These are phyloP conservation scores for Machaerirhynchus nigripectus DNA, from an alignment of 2,113 vertebrate species.

Conservation along the genomic window DNA sequence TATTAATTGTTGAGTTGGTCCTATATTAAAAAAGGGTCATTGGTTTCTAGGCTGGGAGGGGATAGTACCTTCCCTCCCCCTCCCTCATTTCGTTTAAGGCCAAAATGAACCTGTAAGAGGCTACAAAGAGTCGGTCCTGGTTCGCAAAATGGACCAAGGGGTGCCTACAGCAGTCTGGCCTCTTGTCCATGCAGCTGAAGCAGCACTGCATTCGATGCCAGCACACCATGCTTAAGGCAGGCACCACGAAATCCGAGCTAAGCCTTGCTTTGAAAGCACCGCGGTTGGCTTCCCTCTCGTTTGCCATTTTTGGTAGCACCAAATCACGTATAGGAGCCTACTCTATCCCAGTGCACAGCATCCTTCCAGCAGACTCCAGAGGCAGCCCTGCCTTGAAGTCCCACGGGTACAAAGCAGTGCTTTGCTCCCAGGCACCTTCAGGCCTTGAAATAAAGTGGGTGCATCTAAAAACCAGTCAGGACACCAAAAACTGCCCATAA, in stretches of 20 bases:
- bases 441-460: accelerated
- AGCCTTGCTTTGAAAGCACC: neutral
- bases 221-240: neutral
- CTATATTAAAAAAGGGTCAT: neutral
- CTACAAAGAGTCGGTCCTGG: neutral
- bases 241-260: accelerated
- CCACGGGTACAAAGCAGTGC: accelerated
- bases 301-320: neutral
- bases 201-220: neutral
- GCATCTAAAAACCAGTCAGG: neutral
- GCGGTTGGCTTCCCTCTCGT: neutral
- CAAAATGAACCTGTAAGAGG: neutral
- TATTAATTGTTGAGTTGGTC: neutral
- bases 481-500: neutral
- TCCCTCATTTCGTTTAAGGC: neutral
- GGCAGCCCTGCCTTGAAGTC: neutral
- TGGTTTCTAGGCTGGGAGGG: neutral
- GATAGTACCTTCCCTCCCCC: neutral
- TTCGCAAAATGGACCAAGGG: neutral
- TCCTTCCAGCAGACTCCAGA: too few relatives aligned
- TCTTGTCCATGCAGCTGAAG: neutral
- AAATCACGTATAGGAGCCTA: accelerated
- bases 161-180: neutral
- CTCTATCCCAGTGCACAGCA: neutral
- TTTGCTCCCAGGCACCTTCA: neutral